Evolutionary conservation across 1,140 invertebrate species (phyloP).

Genomic region (Leptinotarsa texana): DNA sequence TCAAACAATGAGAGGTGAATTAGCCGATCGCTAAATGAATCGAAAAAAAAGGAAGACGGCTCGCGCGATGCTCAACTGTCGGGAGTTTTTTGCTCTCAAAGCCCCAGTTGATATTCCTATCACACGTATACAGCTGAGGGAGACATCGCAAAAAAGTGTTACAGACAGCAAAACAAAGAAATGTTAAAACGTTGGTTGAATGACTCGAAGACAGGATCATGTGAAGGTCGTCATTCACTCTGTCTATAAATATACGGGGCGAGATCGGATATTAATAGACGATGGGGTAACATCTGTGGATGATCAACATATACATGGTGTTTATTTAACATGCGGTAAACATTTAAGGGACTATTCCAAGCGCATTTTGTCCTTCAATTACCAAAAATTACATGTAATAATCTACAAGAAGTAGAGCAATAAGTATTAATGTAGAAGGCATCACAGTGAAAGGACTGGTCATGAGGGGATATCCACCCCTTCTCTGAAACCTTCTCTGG

Average conservation of each 20-base stretch:
- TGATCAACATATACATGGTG: no score
- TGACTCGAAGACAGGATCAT: constrained; percentile 30
- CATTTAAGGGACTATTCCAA: no score
- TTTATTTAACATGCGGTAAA: no score
- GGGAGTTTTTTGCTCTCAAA: constrained; percentile 12
- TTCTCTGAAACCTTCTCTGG: no score
- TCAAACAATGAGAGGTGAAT: constrained; percentile 5
- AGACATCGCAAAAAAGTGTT: constrained; percentile 30
- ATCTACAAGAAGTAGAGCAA: no score
- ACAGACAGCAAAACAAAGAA: constrained; percentile 34
- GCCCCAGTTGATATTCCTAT: constrained; percentile 17
- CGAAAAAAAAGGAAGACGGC: constrained; percentile 12
- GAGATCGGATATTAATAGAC: neutral
- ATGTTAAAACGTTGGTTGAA: constrained; percentile 30
- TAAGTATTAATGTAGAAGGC: no score
- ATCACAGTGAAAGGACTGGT: no score
- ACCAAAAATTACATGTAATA: no score
- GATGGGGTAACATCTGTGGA: neutral
- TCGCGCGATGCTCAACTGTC: constrained; percentile 18
- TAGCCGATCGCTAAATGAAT: constrained; percentile 15
- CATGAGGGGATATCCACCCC: no score
- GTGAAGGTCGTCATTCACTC: constrained; percentile 24
- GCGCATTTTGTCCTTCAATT: no score
- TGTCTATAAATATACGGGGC: constrained; percentile 2
- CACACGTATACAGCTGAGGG: constrained; percentile 28